Conservation (phyloP, 2,888 invertebrate species). For the Ellobium chinense region DNA sequence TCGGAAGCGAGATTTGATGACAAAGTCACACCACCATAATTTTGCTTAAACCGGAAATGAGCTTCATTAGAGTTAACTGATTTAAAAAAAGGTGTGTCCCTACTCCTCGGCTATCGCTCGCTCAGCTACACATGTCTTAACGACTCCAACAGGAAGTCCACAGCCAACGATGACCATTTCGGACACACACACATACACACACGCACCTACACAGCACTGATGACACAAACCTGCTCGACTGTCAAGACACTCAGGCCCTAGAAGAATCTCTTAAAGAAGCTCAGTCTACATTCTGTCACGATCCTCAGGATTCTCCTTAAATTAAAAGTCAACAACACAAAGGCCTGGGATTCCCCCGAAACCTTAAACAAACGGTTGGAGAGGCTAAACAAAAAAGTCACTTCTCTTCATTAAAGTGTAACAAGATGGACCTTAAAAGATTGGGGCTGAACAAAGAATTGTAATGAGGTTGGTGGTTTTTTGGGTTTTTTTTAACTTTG, state of each 20-base stretch:
- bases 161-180: too few species aligned
- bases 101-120: too few species aligned
- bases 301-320: background rate
- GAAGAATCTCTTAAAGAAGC: background rate
- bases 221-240: background rate
- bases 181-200: background rate
- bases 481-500: too few species aligned
- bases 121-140: background rate
- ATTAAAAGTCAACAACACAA: conserved; percentile 6
- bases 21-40: too few species aligned
- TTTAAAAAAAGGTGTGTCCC: too few species aligned
- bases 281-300: conserved; percentile 1
- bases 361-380: background rate
- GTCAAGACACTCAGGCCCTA: background rate
- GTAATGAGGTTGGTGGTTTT: too few species aligned
- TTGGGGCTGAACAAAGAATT: too few species aligned
- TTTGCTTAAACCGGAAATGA: too few species aligned
- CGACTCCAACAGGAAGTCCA: background rate
- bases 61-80: too few species aligned
- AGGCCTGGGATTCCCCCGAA: background rate
- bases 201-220: background rate
- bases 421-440: too few species aligned
- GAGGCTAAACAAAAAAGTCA: background rate
- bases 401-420: background rate
- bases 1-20: too few species aligned